Conservation (phyloP, 2,113 vertebrate species). For the Synodontis membranacea region DNA sequence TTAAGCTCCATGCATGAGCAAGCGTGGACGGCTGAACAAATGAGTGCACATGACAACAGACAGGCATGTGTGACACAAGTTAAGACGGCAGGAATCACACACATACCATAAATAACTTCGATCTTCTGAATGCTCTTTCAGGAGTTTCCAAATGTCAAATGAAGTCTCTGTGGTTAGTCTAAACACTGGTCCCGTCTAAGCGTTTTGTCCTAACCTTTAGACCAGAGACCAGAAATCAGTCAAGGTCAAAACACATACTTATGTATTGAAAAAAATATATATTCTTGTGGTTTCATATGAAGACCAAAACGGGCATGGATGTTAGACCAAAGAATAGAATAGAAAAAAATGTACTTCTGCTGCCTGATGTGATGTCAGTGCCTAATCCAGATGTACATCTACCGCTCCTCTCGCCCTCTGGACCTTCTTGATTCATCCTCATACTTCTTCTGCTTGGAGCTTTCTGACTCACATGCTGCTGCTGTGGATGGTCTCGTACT, state of each 20-base stretch:
- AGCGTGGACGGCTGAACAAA: background rate
- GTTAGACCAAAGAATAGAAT: background rate
- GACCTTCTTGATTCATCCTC: background rate
- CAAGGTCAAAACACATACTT: background rate
- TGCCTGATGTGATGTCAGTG: background rate
- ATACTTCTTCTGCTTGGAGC: background rate
- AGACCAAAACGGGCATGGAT: background rate
- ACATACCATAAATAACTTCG: slow-evolving; percentile 15
- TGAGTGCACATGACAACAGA: slow-evolving; percentile 27
- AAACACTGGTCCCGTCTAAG: background rate
- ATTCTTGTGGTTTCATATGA: background rate
- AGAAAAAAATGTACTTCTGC: background rate
- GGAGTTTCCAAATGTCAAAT: background rate
- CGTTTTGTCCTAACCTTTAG: slow-evolving; percentile 17
- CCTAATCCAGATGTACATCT: background rate
- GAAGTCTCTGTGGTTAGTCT: background rate
- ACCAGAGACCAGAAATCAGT: background rate
- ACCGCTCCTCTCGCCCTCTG: background rate
- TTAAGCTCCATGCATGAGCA: slow-evolving; percentile 15
- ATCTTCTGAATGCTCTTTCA: slow-evolving; percentile 1
- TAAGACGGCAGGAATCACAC: background rate
- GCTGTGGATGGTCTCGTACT: background rate
- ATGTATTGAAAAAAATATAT: background rate
- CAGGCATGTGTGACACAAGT: slow-evolving; percentile 24
- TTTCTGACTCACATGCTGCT: background rate